Percentiles rank a stretch among this genome's conserved stretches.
Conservation (phyloP, 2,797 vertebrate genomes). For the Aldrovandia affinis region DNA sequence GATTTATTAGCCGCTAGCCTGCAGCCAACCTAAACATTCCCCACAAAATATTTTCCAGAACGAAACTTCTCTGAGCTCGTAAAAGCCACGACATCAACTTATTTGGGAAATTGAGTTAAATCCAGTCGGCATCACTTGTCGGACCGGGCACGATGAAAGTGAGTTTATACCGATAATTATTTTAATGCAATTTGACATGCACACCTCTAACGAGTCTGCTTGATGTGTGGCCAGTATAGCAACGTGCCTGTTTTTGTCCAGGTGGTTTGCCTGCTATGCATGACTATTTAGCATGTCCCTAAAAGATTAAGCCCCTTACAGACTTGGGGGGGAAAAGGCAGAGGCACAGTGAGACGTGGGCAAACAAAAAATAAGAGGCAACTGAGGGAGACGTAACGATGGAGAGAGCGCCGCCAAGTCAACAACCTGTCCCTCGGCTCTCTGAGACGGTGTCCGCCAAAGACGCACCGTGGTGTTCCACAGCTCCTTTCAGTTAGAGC, state of each 20-base stretch:
- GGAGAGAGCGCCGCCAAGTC: background rate
- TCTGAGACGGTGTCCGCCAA: background rate
- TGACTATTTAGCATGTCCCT: background rate
- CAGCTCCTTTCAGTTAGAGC: background rate
- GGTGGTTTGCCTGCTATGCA: background rate
- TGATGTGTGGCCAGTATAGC: background rate
- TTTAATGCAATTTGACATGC: background rate
- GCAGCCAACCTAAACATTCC: conserved; percentile 68
- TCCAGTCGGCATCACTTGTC: background rate
- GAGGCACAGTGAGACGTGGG: background rate
- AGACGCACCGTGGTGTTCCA: background rate
- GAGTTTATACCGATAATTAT: too few species aligned
- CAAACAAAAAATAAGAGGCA: too few species aligned
- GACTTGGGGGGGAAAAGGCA: background rate
- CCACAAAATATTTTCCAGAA: conserved; percentile 54
- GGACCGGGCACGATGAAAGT: background rate
- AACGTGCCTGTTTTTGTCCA: background rate
- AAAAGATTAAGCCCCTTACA: background rate
- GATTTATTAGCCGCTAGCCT: conserved; percentile 62
- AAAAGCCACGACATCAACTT: conserved; percentile 5
- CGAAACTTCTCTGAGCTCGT: conserved; percentile 16
- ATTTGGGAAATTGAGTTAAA: conserved; percentile 9
- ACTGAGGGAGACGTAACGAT: background rate
- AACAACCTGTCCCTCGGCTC: background rate
- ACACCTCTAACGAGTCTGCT: background rate